A percentile compares a stretch with the other conserved stretches of the same genome.
phyloP scores from a whole-genome alignment of 1,140 invertebrate species.

The Polypedilum pembai region DNA sequence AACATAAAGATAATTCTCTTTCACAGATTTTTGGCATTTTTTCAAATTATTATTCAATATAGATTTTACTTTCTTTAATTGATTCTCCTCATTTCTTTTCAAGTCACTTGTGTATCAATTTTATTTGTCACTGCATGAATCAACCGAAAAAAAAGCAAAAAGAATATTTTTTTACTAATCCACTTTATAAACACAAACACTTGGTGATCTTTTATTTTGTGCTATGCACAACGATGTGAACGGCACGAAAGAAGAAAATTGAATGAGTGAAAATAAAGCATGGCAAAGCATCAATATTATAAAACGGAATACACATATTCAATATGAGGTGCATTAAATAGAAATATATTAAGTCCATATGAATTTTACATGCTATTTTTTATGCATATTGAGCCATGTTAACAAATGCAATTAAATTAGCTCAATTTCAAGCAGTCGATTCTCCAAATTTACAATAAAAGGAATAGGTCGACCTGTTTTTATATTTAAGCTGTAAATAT shows the following conservation, averaged over 20 bases:
- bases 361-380: too few species aligned
- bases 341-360: too few species aligned
- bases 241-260: background rate
- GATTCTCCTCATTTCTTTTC: background rate
- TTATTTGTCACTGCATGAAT: background rate
- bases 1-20: constrained; percentile 21
- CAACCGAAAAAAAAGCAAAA: background rate
- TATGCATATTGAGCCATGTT: too few species aligned
- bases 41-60: constrained; percentile 28
- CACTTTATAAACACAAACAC: background rate
- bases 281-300: constrained; percentile 17
- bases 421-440: too few species aligned
- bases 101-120: background rate
- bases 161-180: background rate
- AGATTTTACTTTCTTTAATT: constrained; percentile 20
- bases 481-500: too few species aligned
- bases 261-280: constrained; percentile 18
- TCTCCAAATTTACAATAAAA: too few species aligned
- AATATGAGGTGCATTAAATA: too few species aligned
- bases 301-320: background rate
- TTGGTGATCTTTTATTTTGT: background rate
- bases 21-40: constrained; percentile 20
- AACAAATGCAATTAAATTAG: too few species aligned
- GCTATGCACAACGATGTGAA: background rate
- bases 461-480: too few species aligned